Base-by-base conservation (phyloP, 2,888 invertebrate species). In the Ophion slaviceki region DNA sequence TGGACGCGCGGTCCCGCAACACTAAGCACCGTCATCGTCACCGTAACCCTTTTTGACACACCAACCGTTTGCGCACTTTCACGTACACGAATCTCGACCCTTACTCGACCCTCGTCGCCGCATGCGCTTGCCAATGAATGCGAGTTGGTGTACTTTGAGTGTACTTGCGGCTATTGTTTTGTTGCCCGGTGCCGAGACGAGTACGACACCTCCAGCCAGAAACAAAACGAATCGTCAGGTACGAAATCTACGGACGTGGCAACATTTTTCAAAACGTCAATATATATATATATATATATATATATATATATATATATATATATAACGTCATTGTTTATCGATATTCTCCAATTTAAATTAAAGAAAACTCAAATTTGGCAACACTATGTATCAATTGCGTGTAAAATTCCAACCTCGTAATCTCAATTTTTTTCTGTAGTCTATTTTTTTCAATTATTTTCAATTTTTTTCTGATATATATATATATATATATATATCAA, bases 11-110 rank as follows among this genome's bases (percentile, higher is more conserved):
- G 81, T 82, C 76, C 82, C 40, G 40, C 78, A 85, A 62, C 66
- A 61, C 71, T 85, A 72, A 77, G 72, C 72, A 78, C 77, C 62
- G 47, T 68, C 53, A 53, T 53, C 80, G n/a, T 40, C 75, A 68
- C 53, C 77, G 45, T 67, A 71, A 72, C n/a, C 10, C 59, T 64
- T 76, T 71, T 47, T 47, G 62, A 3, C 59, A 45, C 80, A 45
- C 32, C 57, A 68, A 66, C 20, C 2, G n/a, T 59, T 64, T 59
- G 80, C 79, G 67, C 67, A 79, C 36, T 20, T 11, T 67, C 45
- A n/a, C 67, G 24, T 11, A 20, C 70, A 7, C 40, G 7, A 40
- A 40, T 40, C 40, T 40, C 40, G 40, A 40, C 66, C 72, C 53
- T 53, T n/a, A 32, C 66, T 74, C 59, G 40, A 71, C 53, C 62